These are phyloP conservation scores for Brachionus manjavacas DNA, from an alignment of 1,140 invertebrate species.

Conservation along the genomic window DNA sequence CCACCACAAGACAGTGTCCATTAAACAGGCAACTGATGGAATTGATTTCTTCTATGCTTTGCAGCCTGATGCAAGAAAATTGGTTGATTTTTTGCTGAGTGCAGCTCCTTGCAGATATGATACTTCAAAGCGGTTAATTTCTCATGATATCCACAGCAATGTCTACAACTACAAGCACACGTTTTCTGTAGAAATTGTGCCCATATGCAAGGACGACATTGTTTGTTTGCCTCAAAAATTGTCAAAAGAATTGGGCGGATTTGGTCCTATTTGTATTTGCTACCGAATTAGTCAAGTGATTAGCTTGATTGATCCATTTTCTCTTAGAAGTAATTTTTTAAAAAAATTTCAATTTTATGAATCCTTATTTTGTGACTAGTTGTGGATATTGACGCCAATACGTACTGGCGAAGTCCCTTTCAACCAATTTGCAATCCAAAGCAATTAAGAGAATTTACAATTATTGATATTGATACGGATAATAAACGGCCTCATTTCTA, in stretches of 20 bases:
- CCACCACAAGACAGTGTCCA: constrained; percentile 82
- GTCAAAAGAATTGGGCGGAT: constrained; percentile 81
- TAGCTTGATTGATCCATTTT: constrained; percentile 85
- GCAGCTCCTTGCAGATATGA: constrained; percentile 74
- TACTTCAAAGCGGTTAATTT: constrained; percentile 88
- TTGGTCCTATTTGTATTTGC: constrained; percentile 82
- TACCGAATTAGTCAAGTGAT: constrained; percentile 79
- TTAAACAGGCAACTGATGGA: constrained; percentile 87
- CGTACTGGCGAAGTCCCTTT: constrained; percentile 83
- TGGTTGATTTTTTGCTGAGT: constrained; percentile 84
- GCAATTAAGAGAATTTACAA: constrained; percentile 82
- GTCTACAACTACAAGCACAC: constrained; percentile 86
- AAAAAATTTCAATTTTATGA: constrained; percentile 44
- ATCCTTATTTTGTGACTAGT: constrained; percentile 59
- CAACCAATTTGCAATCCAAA: constrained; percentile 78
- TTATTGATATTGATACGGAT: constrained; percentile 87
- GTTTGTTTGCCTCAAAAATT: constrained; percentile 83
- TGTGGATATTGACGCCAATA: constrained; percentile 72
- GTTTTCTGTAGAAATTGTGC: constrained; percentile 85
- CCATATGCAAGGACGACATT: constrained; percentile 88
- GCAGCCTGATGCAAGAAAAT: constrained; percentile 83
- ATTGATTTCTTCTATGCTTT: constrained; percentile 89
- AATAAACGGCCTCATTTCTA: constrained; percentile 61
- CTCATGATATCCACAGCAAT: constrained; percentile 94
- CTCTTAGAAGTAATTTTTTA: constrained; percentile 82